Conservation (phyloP, 2,113 vertebrate species). For the Heterocephalus glaber region DNA sequence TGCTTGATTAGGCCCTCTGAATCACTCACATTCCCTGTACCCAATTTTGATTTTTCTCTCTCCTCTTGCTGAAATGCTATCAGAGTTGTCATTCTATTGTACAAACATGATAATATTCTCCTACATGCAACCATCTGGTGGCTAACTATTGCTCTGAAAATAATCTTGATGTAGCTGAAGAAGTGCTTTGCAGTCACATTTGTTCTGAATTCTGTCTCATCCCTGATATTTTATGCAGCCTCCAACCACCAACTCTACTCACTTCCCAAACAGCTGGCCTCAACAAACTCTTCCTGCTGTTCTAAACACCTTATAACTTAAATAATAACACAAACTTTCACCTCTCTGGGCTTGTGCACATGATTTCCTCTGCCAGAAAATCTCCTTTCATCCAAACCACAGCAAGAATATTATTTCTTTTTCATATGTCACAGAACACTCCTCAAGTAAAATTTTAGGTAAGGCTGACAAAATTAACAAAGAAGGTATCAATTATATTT, state of each 20-base stretch:
- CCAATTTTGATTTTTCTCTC: not conserved
- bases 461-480: not conserved
- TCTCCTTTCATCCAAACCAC: not conserved
- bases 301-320: not conserved
- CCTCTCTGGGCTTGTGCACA: not conserved
- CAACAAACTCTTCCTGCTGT: not conserved
- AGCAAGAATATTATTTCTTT: not conserved
- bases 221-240: not conserved
- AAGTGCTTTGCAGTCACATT: not conserved
- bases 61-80: not conserved
- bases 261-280: not conserved
- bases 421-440: not conserved
- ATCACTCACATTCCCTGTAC: not conserved
- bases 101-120: not conserved
- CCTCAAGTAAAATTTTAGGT: not conserved
- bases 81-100: not conserved
- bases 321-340: not conserved
- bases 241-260: not conserved
- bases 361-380: not conserved
- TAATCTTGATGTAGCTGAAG: not conserved
- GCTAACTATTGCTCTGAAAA: not conserved
- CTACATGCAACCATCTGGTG: not conserved
- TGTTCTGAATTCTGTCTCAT: not conserved
- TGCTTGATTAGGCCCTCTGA: not conserved
- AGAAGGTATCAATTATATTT: not conserved